Conservation (phyloP, 2,113 vertebrate genomes). For the Actinemys pallida region DNA sequence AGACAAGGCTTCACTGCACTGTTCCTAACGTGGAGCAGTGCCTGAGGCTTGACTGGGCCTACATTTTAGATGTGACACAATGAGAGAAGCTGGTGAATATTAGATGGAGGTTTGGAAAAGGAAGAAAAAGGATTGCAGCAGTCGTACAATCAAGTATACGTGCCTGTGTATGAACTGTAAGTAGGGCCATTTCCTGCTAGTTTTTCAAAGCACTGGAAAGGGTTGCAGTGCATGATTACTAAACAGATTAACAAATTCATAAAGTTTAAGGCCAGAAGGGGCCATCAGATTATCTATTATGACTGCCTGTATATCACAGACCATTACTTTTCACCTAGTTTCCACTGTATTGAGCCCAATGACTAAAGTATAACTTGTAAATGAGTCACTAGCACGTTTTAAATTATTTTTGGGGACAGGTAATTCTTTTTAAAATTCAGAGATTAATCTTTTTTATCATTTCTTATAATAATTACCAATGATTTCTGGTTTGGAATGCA, state of each 20-base stretch:
- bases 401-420: not conserved
- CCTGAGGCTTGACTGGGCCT: not conserved
- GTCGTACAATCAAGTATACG: not conserved
- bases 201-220: not conserved
- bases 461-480: not conserved
- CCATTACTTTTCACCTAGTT: not conserved
- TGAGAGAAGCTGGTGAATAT: not conserved
- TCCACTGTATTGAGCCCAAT: not conserved
- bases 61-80: not conserved
- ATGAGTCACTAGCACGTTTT: not conserved
- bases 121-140: not conserved
- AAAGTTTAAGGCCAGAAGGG: not conserved
- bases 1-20: not conserved
- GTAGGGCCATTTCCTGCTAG: not conserved
- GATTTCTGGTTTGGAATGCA: not conserved
- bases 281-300: not conserved
- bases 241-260: not conserved
- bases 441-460: not conserved
- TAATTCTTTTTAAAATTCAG: not conserved
- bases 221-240: not conserved
- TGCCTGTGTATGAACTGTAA: not conserved
- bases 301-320: not conserved
- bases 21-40: not conserved
- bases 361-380: not conserved
- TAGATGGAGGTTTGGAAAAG: not conserved